Evolutionary conservation across 2,113 vertebrate species (phyloP).

Genomic region (Lycaon pictus): DNA sequence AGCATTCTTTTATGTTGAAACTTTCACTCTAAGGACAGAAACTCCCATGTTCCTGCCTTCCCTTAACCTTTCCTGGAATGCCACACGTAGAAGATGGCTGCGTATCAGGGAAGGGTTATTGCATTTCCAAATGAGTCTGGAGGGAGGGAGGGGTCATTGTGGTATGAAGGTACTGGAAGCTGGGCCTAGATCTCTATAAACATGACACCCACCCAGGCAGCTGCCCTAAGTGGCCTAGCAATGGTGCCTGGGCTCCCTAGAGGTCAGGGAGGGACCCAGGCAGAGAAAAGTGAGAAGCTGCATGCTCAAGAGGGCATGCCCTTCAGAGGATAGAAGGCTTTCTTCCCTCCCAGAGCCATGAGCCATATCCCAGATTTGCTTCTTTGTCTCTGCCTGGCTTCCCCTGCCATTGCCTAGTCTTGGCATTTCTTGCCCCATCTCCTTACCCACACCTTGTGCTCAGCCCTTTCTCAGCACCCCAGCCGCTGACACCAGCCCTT

Average conservation of each 20-base stretch:
- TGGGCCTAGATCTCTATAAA: neutral
- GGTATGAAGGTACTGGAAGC: neutral
- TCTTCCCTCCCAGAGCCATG: neutral
- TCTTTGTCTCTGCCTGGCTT: neutral
- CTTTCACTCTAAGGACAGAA: neutral
- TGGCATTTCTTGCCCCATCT: neutral
- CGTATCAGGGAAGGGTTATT: neutral
- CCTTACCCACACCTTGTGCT: neutral
- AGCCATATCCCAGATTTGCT: neutral
- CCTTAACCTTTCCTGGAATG: neutral
- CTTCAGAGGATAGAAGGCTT: neutral
- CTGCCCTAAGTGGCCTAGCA: neutral
- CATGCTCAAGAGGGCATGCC: neutral
- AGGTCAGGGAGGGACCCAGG: neutral
- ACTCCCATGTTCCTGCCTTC: neutral
- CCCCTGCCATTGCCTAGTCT: neutral
- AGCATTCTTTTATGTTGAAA: neutral
- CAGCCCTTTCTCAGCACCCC: neutral
- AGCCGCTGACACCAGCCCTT: neutral
- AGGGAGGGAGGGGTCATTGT: neutral
- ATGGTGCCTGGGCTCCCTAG: neutral
- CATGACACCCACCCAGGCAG: neutral
- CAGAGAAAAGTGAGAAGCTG: neutral
- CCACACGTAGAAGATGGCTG: neutral
- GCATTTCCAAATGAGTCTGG: neutral